phyloP scores from a whole-genome alignment of 2,113 vertebrate genomes.

The Cyanoliseus patagonus region DNA sequence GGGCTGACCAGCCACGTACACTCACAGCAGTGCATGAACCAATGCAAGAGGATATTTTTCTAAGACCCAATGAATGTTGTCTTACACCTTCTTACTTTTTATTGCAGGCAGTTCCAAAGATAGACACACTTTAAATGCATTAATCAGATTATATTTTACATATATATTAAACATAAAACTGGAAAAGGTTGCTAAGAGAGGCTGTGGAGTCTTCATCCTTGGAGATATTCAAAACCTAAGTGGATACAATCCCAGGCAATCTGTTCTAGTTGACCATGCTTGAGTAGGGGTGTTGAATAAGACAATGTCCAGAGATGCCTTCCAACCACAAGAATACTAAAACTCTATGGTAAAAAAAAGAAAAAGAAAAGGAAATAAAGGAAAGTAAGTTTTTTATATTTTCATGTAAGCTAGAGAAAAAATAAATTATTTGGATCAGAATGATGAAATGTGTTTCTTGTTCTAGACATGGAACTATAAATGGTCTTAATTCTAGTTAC shows the following conservation, averaged over 20 bases:
- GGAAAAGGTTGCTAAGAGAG: not conserved
- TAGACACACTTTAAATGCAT: not conserved
- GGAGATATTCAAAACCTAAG: not conserved
- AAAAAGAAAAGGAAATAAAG: not conserved
- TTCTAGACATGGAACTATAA: not conserved
- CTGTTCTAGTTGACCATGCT: not conserved
- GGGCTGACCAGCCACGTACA: rapidly evolving
- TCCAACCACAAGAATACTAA: not conserved
- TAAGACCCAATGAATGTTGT: not conserved
- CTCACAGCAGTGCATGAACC: not conserved
- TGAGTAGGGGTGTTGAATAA: not conserved
- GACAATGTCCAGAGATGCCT: not conserved
- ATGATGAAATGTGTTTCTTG: not conserved
- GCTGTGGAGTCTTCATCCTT: not conserved
- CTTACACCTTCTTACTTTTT: not conserved
- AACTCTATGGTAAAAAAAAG: not conserved
- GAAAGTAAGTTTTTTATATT: not conserved
- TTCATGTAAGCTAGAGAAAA: not conserved
- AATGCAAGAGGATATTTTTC: not conserved
- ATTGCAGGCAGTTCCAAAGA: not conserved
- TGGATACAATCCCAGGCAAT: not conserved
- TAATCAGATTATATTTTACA: not conserved
- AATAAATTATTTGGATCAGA: not conserved
- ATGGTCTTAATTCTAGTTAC: not conserved
- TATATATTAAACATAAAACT: not conserved